Percentiles rank a stretch among this genome's conserved stretches.
phyloP scores from a whole-genome alignment of 2,888 invertebrate genomes.

The Gymnosoma rotundatum region DNA sequence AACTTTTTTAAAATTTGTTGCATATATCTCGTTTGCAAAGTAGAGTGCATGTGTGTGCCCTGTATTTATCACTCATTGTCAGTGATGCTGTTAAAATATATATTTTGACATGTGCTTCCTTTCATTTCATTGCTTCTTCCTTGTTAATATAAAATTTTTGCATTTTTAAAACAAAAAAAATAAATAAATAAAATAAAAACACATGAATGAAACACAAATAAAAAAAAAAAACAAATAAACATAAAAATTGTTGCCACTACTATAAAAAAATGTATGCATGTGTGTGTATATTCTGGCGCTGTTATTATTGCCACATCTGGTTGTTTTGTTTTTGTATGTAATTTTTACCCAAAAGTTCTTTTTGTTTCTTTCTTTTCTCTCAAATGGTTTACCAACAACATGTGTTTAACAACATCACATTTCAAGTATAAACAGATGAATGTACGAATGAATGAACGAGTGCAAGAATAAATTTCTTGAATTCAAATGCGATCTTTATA shows the following conservation, averaged over 20 bases:
- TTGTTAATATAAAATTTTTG: slow-evolving; percentile 66
- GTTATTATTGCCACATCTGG: slow-evolving; percentile 48
- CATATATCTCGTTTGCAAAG: slow-evolving; percentile 9
- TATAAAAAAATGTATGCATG: neutral
- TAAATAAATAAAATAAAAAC: slow-evolving; percentile 23
- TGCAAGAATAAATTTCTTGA: neutral
- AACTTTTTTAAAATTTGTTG: slow-evolving; percentile 28
- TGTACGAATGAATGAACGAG: neutral
- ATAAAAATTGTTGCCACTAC: slow-evolving; percentile 3
- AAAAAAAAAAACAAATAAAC: slow-evolving; percentile 36
- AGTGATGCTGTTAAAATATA: slow-evolving; percentile 68
- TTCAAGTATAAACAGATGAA: neutral
- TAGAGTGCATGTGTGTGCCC: slow-evolving; percentile 13
- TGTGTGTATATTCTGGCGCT: slow-evolving; percentile 22
- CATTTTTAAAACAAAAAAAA: slow-evolving; percentile 42
- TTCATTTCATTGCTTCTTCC: slow-evolving; percentile 68
- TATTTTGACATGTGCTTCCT: slow-evolving; percentile 73
- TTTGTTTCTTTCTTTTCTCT: slow-evolving; percentile 44
- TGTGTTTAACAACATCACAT: slow-evolving; percentile 63
- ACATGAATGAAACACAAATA: slow-evolving; percentile 20
- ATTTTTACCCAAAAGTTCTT: slow-evolving; percentile 42
- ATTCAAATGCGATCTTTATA: neutral
- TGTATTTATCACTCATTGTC: slow-evolving; percentile 69
- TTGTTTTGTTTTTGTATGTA: slow-evolving; percentile 33
- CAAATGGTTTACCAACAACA: slow-evolving; percentile 64